Conservation (phyloP, 2,888 invertebrate species). For the Ethmia dodecea region DNA sequence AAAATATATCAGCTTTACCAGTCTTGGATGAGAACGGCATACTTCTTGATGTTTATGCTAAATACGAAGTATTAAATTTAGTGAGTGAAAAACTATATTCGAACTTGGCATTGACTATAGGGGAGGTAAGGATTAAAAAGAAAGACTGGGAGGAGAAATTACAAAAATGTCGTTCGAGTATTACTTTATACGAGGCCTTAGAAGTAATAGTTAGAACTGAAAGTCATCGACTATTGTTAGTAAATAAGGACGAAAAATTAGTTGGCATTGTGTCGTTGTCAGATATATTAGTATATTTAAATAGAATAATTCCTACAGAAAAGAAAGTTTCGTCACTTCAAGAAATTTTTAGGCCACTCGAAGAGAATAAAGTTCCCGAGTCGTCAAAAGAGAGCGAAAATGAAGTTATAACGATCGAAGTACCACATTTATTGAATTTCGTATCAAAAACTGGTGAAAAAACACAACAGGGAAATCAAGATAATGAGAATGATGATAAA, state of each 20-base stretch:
- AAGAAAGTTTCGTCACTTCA: slow-evolving; percentile 69
- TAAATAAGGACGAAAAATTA: slow-evolving; percentile 68
- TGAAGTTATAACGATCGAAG: slow-evolving; percentile 62
- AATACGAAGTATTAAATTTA: slow-evolving; percentile 82
- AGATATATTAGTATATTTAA: slow-evolving; percentile 72
- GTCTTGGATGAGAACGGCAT: slow-evolving; percentile 59
- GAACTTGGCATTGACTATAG: slow-evolving; percentile 90
- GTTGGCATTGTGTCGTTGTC: slow-evolving; percentile 69
- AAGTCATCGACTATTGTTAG: slow-evolving; percentile 79
- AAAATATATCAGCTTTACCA: slow-evolving; percentile 68
- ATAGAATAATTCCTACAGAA: slow-evolving; percentile 69
- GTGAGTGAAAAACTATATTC: slow-evolving; percentile 96
- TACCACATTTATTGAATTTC: slow-evolving; percentile 46
- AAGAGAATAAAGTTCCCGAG: slow-evolving; percentile 67
- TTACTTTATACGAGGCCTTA: slow-evolving; percentile 90
- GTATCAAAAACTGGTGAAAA: slow-evolving; percentile 39
- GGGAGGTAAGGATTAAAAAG: slow-evolving; percentile 90
- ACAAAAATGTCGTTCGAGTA: slow-evolving; percentile 90
- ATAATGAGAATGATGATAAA: slow-evolving; percentile 15
- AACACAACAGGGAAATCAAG: slow-evolving; percentile 14
- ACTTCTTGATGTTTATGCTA: slow-evolving; percentile 66
- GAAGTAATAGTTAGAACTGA: slow-evolving; percentile 95
- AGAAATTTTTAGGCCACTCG: slow-evolving; percentile 68
- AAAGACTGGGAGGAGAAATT: slow-evolving; percentile 96
- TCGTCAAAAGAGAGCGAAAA: slow-evolving; percentile 63